Conservation (phyloP, 2,113 vertebrate species). For the Zosterops borbonicus region DNA sequence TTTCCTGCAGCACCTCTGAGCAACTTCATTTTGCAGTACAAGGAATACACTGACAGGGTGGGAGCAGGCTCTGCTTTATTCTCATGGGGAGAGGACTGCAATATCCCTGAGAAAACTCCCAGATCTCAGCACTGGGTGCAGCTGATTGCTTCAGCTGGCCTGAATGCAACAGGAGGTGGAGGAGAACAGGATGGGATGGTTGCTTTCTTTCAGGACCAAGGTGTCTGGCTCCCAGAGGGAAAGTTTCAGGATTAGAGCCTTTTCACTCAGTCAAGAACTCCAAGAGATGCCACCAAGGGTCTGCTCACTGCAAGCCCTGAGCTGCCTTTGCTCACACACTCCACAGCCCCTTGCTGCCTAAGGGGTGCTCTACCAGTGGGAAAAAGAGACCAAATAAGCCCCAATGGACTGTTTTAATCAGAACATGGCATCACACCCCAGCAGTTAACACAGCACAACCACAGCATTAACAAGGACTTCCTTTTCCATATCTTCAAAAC, state of each 20-base stretch:
- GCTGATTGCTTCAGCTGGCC: neutral
- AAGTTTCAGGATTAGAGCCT: neutral
- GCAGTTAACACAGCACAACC: neutral
- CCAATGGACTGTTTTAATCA: neutral
- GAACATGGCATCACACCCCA: neutral
- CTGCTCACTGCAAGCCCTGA: neutral
- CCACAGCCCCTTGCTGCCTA: neutral
- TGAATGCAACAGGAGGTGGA: neutral
- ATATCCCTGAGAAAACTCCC: neutral
- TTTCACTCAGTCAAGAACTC: neutral
- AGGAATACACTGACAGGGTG: neutral
- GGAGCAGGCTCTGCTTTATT: neutral
- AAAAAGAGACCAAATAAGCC: neutral
- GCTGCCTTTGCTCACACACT: neutral
- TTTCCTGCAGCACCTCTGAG: neutral
- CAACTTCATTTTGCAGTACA: neutral
- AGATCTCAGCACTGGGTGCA: neutral
- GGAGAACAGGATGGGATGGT: rapidly evolving
- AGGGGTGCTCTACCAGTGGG: neutral
- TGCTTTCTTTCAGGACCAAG: neutral
- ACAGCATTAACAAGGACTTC: neutral
- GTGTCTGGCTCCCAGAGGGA: neutral
- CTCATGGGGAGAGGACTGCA: neutral
- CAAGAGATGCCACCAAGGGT: neutral
- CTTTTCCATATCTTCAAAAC: neutral